These are phyloP conservation scores for Ectemnius cavifrons DNA, from an alignment of 2,888 invertebrate species.

Conservation along the genomic window DNA sequence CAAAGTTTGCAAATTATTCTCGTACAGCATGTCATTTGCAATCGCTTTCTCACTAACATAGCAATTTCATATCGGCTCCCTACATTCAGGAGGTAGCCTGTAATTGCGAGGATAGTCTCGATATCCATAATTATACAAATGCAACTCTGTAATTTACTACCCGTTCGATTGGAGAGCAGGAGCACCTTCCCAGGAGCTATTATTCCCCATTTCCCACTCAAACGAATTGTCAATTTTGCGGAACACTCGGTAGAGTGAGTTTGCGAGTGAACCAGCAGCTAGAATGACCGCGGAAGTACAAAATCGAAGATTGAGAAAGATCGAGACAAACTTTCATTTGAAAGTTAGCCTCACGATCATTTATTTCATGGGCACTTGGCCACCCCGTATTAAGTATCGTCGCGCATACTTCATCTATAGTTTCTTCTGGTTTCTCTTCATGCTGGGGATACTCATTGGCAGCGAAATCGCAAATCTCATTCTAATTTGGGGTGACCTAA, in stretches of 20 bases:
- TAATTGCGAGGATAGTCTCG: neutral
- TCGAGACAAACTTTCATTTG: slow-evolving; percentile 62
- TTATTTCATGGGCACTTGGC: slow-evolving; percentile 66
- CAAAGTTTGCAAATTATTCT: no score
- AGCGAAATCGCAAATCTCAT: slow-evolving; percentile 59
- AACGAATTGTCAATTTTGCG: no score
- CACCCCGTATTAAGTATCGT: slow-evolving; percentile 42
- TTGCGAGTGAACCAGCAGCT: no score
- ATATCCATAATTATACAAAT: no score
- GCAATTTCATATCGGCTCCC: neutral
- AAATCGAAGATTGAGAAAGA: slow-evolving; percentile 19
- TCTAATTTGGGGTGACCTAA: slow-evolving; percentile 54
- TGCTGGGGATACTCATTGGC: slow-evolving; percentile 57
- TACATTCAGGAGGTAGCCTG: neutral
- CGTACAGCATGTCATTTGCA: no score
- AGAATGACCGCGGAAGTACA: no score
- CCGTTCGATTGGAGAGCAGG: no score
- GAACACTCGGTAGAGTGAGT: no score
- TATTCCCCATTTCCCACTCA: no score
- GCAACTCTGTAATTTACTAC: neutral
- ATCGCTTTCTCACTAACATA: neutral
- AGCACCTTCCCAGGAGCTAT: no score
- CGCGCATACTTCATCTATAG: slow-evolving; percentile 54
- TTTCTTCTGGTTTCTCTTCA: slow-evolving; percentile 47
- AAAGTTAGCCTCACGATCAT: slow-evolving; percentile 60